Evolutionary conservation across 2,888 invertebrate species (phyloP), one percentile per base, ranked within the genome.

Genomic region (Orthonevra nobilis): DNA sequence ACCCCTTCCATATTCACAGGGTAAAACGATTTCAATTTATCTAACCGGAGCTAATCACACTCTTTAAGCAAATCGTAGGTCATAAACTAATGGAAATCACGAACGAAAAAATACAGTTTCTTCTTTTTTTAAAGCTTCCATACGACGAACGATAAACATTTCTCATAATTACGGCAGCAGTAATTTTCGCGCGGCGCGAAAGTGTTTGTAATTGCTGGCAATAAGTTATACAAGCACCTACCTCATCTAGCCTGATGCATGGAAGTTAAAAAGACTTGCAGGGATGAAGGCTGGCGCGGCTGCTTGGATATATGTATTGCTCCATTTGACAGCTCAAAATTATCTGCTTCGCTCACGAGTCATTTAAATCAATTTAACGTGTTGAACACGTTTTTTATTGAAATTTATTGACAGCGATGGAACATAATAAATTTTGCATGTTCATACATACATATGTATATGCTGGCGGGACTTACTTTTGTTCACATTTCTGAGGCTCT

Each of bases 311-410:
- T 86, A 86, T 86, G 83, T 84, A n/a, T n/a, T n/a, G 84, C 84
- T 85, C 83, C 83, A 85, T 86, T 86, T 87, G 88, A 87, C 88
- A 88, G 86, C 86, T 87, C 85, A 83, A 87, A 88, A 87, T 87
- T 88, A 87, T 88, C 87, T 86, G 84, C 87, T 88, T 87, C 88
- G 87, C 87, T 87, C 87, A 87, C 87, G 88, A 88, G 86, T 87
- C 88, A 88, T 87, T 87, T 87, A 87, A 87, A 87, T 87, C 87
- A 87, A 87, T 87, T 87, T 87, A 88, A 87, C 87, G 88, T 87
- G 88, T 87, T 85, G 85, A 84, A 85, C 74, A 75, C 69, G 81
- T 81, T 79, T 79, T 79, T 73, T 79, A 79, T 79, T 66, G 66
- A 79, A 79, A 79, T 73, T 73, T 79, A 81, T 81, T 70, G 75